Conservation (phyloP, 2,797 vertebrate species). For the Coreius guichenoti region DNA sequence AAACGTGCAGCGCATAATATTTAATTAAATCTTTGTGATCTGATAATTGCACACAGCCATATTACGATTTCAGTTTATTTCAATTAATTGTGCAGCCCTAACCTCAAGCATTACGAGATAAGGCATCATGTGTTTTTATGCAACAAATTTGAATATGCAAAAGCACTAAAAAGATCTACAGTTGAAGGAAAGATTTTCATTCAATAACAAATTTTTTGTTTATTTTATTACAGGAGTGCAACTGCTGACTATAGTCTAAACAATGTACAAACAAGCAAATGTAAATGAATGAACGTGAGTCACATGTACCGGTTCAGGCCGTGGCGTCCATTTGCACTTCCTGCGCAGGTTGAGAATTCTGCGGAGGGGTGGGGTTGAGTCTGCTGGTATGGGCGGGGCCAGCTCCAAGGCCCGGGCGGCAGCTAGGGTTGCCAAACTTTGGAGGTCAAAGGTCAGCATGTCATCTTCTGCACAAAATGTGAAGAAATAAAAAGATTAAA, state of each 20-base stretch:
- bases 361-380: slow-evolving; percentile 71
- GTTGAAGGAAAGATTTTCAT: background rate
- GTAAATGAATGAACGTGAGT: background rate
- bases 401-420: slow-evolving; percentile 90
- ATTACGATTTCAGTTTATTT: background rate
- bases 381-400: slow-evolving; percentile 69
- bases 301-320: slow-evolving; percentile 84
- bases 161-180: background rate
- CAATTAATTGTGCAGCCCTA: background rate
- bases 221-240: background rate
- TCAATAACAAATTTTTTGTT: background rate
- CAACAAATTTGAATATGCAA: background rate
- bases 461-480: slow-evolving; percentile 78
- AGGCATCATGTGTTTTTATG: background rate
- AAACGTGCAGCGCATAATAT: background rate
- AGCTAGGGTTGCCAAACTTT: slow-evolving; percentile 90
- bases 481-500: background rate
- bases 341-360: slow-evolving; percentile 85
- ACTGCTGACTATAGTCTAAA: background rate
- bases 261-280: background rate
- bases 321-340: slow-evolving; percentile 93
- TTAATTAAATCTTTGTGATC: background rate
- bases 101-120: background rate
- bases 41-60: background rate
- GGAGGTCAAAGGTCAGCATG: slow-evolving; percentile 88